Percentiles rank a stretch among this genome's conserved stretches.
Conservation (phyloP, 2,113 vertebrate genomes). For the Saguinus imperator region DNA sequence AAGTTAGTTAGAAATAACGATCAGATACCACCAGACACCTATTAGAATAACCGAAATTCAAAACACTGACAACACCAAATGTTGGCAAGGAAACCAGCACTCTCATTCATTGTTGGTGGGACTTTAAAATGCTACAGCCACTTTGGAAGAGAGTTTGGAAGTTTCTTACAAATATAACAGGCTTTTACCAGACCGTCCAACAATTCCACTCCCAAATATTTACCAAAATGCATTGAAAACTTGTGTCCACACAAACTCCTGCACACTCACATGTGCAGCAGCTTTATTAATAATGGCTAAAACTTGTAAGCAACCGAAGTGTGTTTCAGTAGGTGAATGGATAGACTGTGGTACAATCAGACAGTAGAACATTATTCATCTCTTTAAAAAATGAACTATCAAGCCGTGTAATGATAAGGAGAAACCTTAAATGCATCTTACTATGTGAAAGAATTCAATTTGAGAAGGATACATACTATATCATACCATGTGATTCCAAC, state of each 20-base stretch:
- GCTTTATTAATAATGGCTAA: background rate
- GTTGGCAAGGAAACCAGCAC: background rate
- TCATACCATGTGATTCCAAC: background rate
- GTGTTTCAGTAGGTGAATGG: background rate
- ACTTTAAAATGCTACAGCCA: background rate
- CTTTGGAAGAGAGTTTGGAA: background rate
- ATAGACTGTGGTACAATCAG: background rate
- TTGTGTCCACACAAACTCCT: background rate
- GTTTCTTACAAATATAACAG: background rate
- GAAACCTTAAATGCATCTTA: background rate
- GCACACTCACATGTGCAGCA: too few relatives aligned
- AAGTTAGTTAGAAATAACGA: background rate
- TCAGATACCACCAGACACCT: background rate
- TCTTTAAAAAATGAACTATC: background rate
- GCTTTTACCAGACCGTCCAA: accelerated
- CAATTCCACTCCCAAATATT: background rate
- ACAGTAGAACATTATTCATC: background rate
- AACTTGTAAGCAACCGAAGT: background rate
- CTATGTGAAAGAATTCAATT: background rate
- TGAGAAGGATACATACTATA: background rate
- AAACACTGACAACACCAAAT: background rate
- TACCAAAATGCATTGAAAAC: background rate
- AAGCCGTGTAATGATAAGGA: background rate
- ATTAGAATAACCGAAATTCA: background rate
- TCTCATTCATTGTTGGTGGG: background rate